Base-by-base conservation (phyloP, 2,113 vertebrate species). In the Brachionichthys hirsutus region DNA sequence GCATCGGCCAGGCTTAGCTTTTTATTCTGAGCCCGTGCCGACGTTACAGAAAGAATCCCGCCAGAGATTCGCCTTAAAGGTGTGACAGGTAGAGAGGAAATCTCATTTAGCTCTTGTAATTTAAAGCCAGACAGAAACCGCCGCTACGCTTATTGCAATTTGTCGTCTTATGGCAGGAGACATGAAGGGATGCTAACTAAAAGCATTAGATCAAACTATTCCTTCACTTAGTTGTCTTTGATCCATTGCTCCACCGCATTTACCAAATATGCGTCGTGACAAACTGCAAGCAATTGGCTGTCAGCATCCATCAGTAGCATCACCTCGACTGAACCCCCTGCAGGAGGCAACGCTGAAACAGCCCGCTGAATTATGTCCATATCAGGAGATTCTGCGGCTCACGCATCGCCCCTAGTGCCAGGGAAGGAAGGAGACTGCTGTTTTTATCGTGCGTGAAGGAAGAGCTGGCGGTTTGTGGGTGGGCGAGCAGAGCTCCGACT, bases 121-220 rank as follows among this genome's bases (percentile, higher is more conserved):
- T 47, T 44, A 15, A n/a, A 13, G 24, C 10, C 60, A 35, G 54
- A 64, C 20, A 2, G 47, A 61, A 38, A 54, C n/a, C 17, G 38
- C 53, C 11, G 34, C 20, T 22, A 49, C 56, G 15, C 48, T 65
- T 51, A 9, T 16, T 55, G 24, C 15, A 17, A 42, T 52, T 47
- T 38, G 43, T 43, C 10, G 2, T 54, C 12, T 66, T 12, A 12
- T 18, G 1, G n/a, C 9, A 40, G 41, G 50, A 30, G 24, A 30
- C 41, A 14, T 12, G 11, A 13, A 3, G 12, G 45, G 13, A 11
- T 9, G 36, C 5, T 13, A n/a, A 56, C 19, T 19, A 19, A 8
- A 19, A 19, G 20, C 30, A 47, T 38, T 9, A 34, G 12, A 58
- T 0, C 3, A 30, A 34, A 34, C 24, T 18, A 38, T 35, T 19